Evolutionary conservation across 1,140 invertebrate species (phyloP).

Genomic region (Harpegnathos saltator): DNA sequence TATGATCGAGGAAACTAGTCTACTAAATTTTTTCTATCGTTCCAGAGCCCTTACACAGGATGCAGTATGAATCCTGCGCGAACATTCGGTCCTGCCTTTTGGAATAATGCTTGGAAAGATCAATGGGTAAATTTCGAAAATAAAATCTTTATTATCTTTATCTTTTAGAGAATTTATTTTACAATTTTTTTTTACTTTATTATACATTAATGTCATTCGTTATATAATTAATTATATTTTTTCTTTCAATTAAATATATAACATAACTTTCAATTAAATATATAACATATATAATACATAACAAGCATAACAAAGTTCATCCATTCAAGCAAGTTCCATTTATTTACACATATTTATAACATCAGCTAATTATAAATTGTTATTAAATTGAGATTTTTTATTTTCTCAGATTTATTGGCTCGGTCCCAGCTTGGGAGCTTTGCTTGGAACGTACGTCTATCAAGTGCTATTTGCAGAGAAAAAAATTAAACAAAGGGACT

Average conservation of each 20-base stretch:
- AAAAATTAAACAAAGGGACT: background rate
- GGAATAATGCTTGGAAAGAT: conserved; percentile 88
- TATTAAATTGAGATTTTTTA: conserved; percentile 5
- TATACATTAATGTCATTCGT: background rate
- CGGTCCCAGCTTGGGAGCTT: conserved; percentile 74
- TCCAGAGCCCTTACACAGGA: conserved; percentile 88
- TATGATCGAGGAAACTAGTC: background rate
- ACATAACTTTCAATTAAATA: background rate
- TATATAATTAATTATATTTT: too few relatives aligned
- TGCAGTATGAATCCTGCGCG: conserved; percentile 94
- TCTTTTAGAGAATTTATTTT: background rate
- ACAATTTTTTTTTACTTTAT: background rate
- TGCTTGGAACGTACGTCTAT: conserved; percentile 77
- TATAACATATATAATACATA: too few relatives aligned
- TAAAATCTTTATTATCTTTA: conserved; percentile 2
- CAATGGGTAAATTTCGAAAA: conserved; percentile 89
- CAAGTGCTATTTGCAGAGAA: conserved; percentile 71
- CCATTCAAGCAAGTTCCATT: too few relatives aligned
- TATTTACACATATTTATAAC: too few relatives aligned
- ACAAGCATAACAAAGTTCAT: too few relatives aligned
- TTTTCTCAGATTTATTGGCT: conserved; percentile 78
- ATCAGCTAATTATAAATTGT: too few relatives aligned
- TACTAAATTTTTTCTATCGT: conserved; percentile 8
- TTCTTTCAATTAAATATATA: conserved; percentile 1
- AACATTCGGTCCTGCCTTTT: conserved; percentile 91